A percentile compares a stretch with the other conserved stretches of the same genome.
phyloP scores from a whole-genome alignment of 2,113 vertebrate genomes.

The Brachyhypopomus occidentalis region DNA sequence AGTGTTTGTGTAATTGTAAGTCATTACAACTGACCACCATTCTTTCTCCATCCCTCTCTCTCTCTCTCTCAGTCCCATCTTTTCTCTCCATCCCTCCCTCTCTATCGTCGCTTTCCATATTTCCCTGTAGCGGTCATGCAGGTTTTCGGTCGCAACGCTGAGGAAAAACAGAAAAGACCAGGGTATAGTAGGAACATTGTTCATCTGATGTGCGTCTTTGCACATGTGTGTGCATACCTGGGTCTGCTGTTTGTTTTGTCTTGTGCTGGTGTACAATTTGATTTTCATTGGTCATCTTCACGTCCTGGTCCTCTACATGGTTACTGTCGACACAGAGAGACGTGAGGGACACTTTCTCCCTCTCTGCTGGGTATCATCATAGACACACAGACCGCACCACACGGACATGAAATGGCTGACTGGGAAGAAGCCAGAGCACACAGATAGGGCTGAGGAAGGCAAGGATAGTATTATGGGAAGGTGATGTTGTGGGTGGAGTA shows the following conservation, averaged over 20 bases:
- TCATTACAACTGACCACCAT: background rate
- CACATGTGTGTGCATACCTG: constrained; percentile 70
- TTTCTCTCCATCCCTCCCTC: constrained; percentile 46
- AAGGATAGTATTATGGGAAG: background rate
- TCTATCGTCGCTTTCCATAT: constrained; percentile 75
- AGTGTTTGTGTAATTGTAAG: background rate
- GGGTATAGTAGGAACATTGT: background rate
- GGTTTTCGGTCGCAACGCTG: constrained; percentile 94
- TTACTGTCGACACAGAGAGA: constrained; percentile 73
- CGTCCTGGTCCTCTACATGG: constrained; percentile 90
- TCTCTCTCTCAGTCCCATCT: background rate
- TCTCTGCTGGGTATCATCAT: background rate
- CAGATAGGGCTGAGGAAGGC: background rate
- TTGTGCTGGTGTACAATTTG: constrained; percentile 84
- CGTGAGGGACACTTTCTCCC: background rate
- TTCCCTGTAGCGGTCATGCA: constrained; percentile 85
- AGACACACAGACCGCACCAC: background rate
- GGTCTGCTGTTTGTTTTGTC: constrained; percentile 84
- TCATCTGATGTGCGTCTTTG: too few species aligned
- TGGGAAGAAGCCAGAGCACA: constrained; percentile 19
- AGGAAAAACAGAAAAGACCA: constrained; percentile 1
- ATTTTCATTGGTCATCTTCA: constrained; percentile 95
- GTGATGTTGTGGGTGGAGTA: background rate
- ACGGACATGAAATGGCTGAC: background rate
- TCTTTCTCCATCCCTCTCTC: background rate